Percentiles rank a stretch among this genome's conserved stretches.
phyloP scores from a whole-genome alignment of 2,888 invertebrate species.

The Brachylomia viminalis region DNA sequence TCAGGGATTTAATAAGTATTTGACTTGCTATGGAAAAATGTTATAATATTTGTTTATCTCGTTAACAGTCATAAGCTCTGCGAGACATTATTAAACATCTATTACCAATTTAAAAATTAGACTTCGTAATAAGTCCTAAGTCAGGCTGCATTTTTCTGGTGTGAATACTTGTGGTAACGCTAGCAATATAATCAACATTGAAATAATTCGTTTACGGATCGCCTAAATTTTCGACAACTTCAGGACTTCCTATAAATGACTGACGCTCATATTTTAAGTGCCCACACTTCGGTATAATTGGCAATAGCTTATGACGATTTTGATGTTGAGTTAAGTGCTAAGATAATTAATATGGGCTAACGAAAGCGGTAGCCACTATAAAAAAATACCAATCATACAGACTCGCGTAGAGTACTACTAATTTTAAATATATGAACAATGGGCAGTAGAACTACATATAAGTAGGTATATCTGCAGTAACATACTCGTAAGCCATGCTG shows the following conservation, averaged over 20 bases:
- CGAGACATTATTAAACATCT: neutral
- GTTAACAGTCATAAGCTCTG: neutral
- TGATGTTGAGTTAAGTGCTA: slow-evolving; percentile 46
- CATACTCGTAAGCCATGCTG: slow-evolving; percentile 42
- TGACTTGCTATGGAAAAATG: neutral
- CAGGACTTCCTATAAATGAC: slow-evolving; percentile 35
- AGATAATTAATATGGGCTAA: slow-evolving; percentile 35
- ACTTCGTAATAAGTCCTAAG: neutral
- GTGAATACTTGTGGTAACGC: neutral
- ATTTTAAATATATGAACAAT: slow-evolving; percentile 78
- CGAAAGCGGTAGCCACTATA: slow-evolving; percentile 5
- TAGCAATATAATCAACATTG: slow-evolving; percentile 12
- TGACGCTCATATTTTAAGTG: slow-evolving; percentile 46
- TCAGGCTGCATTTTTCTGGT: neutral
- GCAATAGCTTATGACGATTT: slow-evolving; percentile 28
- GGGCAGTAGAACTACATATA: slow-evolving; percentile 75
- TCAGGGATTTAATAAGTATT: slow-evolving; percentile 21
- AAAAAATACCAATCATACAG: slow-evolving; percentile 19
- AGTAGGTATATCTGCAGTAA: slow-evolving; percentile 59
- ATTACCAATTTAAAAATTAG: neutral
- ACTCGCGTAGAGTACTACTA: slow-evolving; percentile 26
- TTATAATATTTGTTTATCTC: neutral
- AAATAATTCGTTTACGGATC: slow-evolving; percentile 8
- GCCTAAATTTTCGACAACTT: slow-evolving; percentile 25
- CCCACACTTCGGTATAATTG: slow-evolving; percentile 24